These are phyloP conservation scores for Riptortus pedestris DNA, from an alignment of 1,140 invertebrate species.

Conservation along the genomic window DNA sequence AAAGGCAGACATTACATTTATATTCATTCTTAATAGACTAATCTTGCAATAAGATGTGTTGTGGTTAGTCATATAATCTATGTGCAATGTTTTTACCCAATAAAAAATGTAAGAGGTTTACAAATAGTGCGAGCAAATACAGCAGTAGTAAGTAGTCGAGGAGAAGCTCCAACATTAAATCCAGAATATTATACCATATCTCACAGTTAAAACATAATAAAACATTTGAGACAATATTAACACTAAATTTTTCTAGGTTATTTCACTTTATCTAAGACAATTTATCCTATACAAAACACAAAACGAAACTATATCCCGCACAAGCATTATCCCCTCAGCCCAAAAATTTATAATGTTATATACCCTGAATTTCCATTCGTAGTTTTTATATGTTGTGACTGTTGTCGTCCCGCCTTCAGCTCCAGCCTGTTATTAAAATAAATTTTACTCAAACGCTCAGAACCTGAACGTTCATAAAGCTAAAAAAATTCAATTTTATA, in stretches of 20 bases:
- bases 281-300: neutral
- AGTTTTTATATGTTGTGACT: conserved; percentile 44
- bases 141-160: neutral
- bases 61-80: too few relatives aligned
- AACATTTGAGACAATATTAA: too few relatives aligned
- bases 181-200: too few relatives aligned
- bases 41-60: too few relatives aligned
- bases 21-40: too few relatives aligned
- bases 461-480: conserved; percentile 9
- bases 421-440: conserved; percentile 24
- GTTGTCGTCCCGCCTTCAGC: conserved; percentile 1
- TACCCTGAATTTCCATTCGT: conserved; percentile 74
- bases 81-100: too few relatives aligned
- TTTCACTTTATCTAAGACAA: neutral
- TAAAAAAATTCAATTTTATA: neutral
- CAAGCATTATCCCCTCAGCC: conserved; percentile 4
- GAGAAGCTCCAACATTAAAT: too few relatives aligned
- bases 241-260: neutral
- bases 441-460: conserved; percentile 16
- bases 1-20: too few relatives aligned
- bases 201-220: too few relatives aligned
- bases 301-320: neutral
- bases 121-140: neutral
- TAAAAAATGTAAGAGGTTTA: neutral
- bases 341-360: conserved; percentile 29